Conservation (phyloP, 2,113 vertebrate species). For the Eudorcas thomsonii region DNA sequence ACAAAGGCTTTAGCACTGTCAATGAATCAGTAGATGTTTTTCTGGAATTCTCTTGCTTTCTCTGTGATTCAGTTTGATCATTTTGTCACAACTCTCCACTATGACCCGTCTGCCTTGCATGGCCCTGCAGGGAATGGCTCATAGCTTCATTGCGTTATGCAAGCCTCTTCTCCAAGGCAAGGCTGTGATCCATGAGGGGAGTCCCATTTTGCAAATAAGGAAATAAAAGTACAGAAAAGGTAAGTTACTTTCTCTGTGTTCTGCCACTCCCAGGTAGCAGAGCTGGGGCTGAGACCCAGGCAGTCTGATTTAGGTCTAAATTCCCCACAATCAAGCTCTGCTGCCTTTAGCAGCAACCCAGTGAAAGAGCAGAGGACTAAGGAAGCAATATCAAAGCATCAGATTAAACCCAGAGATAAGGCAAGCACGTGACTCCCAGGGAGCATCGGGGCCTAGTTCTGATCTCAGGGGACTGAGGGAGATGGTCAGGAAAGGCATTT, state of each 20-base stretch:
- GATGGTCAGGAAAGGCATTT: not conserved
- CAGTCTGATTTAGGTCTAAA: not conserved
- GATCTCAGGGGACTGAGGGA: fast-evolving
- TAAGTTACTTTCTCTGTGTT: not conserved
- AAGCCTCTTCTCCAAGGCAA: not conserved
- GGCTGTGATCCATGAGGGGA: not conserved
- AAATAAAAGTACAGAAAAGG: not conserved
- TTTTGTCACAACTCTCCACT: not conserved
- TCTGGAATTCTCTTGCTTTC: not conserved
- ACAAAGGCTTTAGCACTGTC: not conserved
- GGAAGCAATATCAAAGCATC: not conserved
- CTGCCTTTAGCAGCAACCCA: not conserved
- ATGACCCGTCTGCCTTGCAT: not conserved
- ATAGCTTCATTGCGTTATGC: not conserved
- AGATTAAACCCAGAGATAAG: not conserved
- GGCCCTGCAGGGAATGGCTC: not conserved
- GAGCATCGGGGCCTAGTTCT: not conserved
- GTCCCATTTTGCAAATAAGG: not conserved
- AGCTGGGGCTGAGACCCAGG: not conserved
- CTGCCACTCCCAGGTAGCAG: not conserved
- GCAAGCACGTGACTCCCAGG: fast-evolving
- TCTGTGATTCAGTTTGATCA: not conserved
- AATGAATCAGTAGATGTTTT: not conserved
- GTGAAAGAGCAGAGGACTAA: not conserved
- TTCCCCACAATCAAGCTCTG: not conserved